phyloP scores from a whole-genome alignment of 2,113 vertebrate genomes.

The Pongo abelii region DNA sequence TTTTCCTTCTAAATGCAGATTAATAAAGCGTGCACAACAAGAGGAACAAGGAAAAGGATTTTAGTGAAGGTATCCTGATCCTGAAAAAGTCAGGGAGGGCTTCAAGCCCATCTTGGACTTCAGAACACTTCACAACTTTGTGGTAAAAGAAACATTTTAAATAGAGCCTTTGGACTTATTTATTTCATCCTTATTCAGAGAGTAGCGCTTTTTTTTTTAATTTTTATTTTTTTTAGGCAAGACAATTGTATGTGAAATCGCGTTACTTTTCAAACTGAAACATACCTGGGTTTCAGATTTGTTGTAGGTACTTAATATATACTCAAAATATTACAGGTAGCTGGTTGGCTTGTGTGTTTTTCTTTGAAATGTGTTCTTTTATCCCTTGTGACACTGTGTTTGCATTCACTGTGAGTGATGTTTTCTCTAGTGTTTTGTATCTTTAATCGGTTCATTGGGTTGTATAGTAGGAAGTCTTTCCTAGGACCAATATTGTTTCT shows the following conservation, averaged over 20 bases:
- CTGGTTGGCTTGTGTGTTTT: conserved; percentile 49
- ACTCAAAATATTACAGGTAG: conserved; percentile 40
- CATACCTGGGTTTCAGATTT: conserved; percentile 50
- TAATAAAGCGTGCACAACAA: conserved; percentile 81
- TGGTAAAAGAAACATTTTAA: conserved; percentile 83
- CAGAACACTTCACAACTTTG: conserved; percentile 82
- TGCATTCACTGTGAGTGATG: conserved; percentile 55
- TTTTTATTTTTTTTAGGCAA: conserved; percentile 61
- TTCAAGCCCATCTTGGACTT: conserved; percentile 85
- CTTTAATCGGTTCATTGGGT: background rate
- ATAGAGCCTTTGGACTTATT: conserved; percentile 80
- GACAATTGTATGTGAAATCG: conserved; percentile 59
- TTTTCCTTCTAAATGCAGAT: conserved; percentile 85
- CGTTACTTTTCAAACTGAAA: conserved; percentile 31
- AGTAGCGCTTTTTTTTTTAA: conserved; percentile 55
- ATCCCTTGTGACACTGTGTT: conserved; percentile 60
- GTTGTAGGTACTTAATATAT: conserved; percentile 64
- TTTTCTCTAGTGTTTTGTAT: background rate
- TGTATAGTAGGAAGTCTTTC: background rate
- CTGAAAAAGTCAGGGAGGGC: conserved; percentile 83
- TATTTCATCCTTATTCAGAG: conserved; percentile 76
- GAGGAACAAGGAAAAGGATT: conserved; percentile 82
- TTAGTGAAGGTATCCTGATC: conserved; percentile 83
- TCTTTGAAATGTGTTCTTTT: conserved; percentile 24
- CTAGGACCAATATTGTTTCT: background rate